Base-by-base conservation (phyloP, 2,113 vertebrate genomes). In the Smithornis capensis region DNA sequence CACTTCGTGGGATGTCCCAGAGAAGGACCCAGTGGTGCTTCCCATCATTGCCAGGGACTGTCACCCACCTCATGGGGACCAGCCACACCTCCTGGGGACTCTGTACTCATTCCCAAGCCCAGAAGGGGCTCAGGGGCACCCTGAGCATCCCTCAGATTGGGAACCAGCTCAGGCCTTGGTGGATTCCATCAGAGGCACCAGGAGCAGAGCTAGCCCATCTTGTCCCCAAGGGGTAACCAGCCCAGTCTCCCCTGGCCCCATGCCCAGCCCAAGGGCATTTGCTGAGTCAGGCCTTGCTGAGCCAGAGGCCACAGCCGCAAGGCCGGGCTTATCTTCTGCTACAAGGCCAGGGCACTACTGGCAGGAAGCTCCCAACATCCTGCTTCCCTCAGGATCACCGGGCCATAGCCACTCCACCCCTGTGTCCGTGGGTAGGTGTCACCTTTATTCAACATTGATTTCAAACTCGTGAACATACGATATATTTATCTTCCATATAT, bases 401-500 rank as follows among this genome's bases (percentile, higher is more conserved):
- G 68, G 73, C 33, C 35, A 16, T 0, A 4, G 35, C n/a, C 33
- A 47, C 27, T 25, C 55, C 17, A 7, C 23, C 40, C 21, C 33
- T 5, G 3, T 60, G 79, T 29, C 56, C 14, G 0, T 3, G 57
- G 76, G 74, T 83, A 25, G 7, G 24, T 23, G 86, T 94, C 87
- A 83, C 79, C 95, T 98, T 96, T 90, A 95, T 93, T 95, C 67
- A 68, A 33, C 42, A 25, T 69, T 88, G 37, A 45, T 84, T 89
- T 77, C 53, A 88, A 92, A 95, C 63, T 74, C 80, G 81, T 74
- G 86, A 95, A 65, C 90, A 71, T 92, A 97, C 92, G 94, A 94
- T 94, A 96, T 76, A 95, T 80, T 90, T 91, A 81, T 83, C 68
- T 53, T 40, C 60, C 90, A 96, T 95, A 94, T 96, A 96, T 95